These are phyloP conservation scores for Nyctibius bracteatus DNA, from an alignment of 2,113 vertebrate species.

Conservation along the genomic window DNA sequence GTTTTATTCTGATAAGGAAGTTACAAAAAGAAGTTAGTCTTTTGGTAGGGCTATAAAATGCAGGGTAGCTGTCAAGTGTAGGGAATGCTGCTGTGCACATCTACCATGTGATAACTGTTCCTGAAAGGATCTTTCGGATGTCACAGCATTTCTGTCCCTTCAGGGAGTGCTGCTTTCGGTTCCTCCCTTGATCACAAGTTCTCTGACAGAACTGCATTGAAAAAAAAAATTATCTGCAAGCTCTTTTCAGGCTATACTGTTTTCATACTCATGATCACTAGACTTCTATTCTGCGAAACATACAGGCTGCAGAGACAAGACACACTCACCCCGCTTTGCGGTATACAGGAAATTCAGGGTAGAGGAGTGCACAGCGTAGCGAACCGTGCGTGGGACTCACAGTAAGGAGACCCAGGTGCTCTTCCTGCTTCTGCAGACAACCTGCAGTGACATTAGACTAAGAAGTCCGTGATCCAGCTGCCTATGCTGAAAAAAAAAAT, in stretches of 20 bases:
- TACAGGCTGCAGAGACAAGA: background rate
- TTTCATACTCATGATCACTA: background rate
- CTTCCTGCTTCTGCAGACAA: background rate
- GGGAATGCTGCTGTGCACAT: background rate
- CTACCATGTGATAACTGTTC: background rate
- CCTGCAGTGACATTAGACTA: background rate
- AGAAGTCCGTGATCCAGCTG: background rate
- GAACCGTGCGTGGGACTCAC: background rate
- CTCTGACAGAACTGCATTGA: background rate
- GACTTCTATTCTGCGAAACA: background rate
- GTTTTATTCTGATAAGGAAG: background rate
- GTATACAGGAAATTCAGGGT: background rate
- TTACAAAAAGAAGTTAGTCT: background rate
- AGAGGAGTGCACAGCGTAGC: background rate
- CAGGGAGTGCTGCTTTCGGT: background rate
- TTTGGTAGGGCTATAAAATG: background rate
- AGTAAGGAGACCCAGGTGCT: background rate
- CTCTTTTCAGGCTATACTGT: background rate
- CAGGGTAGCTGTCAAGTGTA: background rate
- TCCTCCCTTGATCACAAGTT: constrained; percentile 7
- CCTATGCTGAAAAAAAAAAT: background rate
- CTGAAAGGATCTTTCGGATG: background rate
- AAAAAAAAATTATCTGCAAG: background rate
- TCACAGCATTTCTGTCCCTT: background rate
- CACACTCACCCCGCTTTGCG: background rate